phyloP scores from a whole-genome alignment of 2,113 vertebrate genomes.

The Cyprinus carpio region DNA sequence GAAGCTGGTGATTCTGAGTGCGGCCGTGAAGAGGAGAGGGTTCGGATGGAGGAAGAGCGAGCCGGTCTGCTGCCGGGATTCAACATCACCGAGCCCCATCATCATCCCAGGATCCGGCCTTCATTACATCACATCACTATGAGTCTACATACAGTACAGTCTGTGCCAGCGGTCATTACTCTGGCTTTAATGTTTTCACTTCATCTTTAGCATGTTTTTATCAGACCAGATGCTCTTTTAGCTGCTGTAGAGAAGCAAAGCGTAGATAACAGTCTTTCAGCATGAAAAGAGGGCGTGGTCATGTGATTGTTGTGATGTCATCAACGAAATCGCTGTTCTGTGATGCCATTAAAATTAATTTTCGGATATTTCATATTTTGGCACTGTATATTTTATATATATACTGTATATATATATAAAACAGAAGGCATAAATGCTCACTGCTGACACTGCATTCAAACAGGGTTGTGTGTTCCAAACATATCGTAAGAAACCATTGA shows the following conservation, averaged over 20 bases:
- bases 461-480: too few species aligned
- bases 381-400: too few species aligned
- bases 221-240: not conserved
- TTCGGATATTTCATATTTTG: too few species aligned
- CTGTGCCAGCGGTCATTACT: not conserved
- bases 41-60: not conserved
- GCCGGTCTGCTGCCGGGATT: not conserved
- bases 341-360: not conserved
- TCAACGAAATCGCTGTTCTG: not conserved
- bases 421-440: not conserved
- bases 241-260: not conserved
- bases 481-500: too few species aligned
- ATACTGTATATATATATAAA: too few species aligned
- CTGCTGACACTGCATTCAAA: too few species aligned
- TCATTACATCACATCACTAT: not conserved
- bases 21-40: not conserved
- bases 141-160: not conserved
- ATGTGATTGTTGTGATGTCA: not conserved
- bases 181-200: not conserved
- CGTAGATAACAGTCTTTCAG: not conserved
- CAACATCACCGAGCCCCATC: not conserved
- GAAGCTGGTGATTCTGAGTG: slow-evolving; percentile 60
- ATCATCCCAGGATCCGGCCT: not conserved
- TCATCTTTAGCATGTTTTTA: not conserved
- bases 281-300: not conserved